Conservation (phyloP, 2,797 vertebrate species). For the Heterohyrax brucei region DNA sequence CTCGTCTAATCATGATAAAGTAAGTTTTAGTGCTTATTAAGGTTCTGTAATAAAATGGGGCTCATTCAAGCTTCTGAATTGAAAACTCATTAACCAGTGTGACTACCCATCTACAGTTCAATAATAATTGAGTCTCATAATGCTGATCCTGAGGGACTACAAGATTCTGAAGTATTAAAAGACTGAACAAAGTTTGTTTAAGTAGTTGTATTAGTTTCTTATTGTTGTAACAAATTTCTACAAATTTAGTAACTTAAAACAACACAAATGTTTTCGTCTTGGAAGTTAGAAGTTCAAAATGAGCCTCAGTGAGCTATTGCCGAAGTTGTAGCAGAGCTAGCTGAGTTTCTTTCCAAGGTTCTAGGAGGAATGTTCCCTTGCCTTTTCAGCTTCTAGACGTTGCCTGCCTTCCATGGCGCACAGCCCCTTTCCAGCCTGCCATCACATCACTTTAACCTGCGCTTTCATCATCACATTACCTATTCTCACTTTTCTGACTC, state of each 20-base stretch:
- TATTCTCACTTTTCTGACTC: background rate
- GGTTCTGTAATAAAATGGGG: conserved; percentile 43
- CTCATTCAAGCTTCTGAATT: conserved; percentile 54
- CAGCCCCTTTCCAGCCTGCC: background rate
- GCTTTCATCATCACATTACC: background rate
- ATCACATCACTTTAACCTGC: background rate
- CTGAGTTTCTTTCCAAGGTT: background rate
- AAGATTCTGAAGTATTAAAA: conserved; percentile 57
- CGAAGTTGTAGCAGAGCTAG: background rate
- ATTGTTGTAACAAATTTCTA: conserved; percentile 52
- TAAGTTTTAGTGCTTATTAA: conserved; percentile 40
- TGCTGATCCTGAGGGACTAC: background rate
- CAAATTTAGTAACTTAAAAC: conserved; percentile 17
- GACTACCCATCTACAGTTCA: conserved; percentile 56
- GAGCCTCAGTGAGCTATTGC: background rate
- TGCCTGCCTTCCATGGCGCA: background rate
- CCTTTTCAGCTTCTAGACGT: background rate
- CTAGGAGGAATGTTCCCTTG: background rate
- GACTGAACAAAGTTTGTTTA: conserved; percentile 55
- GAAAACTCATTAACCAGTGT: conserved; percentile 62
- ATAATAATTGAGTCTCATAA: conserved; percentile 54
- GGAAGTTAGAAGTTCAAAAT: conserved; percentile 39
- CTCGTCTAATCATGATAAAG: background rate
- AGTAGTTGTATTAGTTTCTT: conserved; percentile 41
- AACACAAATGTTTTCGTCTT: conserved; percentile 38